phyloP scores from a whole-genome alignment of 2,888 invertebrate genomes.

The Meteorus colon region DNA sequence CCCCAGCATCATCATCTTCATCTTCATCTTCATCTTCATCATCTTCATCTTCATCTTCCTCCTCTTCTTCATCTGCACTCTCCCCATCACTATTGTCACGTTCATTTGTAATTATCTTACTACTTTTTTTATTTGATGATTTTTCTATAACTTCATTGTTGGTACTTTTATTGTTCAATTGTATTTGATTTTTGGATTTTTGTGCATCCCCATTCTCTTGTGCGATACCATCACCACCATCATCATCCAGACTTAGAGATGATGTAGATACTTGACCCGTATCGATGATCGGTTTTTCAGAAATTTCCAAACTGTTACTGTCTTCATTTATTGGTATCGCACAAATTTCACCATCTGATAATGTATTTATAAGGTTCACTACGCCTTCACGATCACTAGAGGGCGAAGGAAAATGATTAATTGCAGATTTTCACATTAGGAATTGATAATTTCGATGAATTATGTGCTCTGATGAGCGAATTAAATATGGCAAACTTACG shows the following conservation, averaged over 20 bases:
- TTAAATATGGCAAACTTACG: conserved; percentile 74
- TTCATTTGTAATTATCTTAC: conserved; percentile 56
- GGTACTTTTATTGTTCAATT: conserved; percentile 51
- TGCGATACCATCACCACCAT: conserved; percentile 55
- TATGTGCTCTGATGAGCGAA: background rate
- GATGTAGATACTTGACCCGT: conserved; percentile 74
- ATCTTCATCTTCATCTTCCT: conserved; percentile 48
- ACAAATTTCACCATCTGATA: conserved; percentile 82
- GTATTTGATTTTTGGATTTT: conserved; percentile 59
- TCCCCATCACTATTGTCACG: conserved; percentile 55
- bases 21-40: conserved; percentile 53
- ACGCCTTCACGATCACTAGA: conserved; percentile 86
- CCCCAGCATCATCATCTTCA: conserved; percentile 38
- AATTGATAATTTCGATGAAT: no score
- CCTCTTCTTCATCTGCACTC: conserved; percentile 49
- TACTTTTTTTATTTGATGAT: conserved; percentile 61
- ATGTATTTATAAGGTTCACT: conserved; percentile 83
- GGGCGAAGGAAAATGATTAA: conserved; percentile 23
- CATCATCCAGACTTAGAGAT: conserved; percentile 59
- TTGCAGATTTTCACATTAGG: background rate
- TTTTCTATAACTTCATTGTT: conserved; percentile 62
- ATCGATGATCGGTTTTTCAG: conserved; percentile 76
- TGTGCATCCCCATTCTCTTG: conserved; percentile 58
- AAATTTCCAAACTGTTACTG: conserved; percentile 77
- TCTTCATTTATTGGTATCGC: conserved; percentile 79